Evolutionary conservation across 2,888 invertebrate genomes (phyloP), one percentile per base, ranked within the genome.

Genomic region (Dolichopus griseipennis): DNA sequence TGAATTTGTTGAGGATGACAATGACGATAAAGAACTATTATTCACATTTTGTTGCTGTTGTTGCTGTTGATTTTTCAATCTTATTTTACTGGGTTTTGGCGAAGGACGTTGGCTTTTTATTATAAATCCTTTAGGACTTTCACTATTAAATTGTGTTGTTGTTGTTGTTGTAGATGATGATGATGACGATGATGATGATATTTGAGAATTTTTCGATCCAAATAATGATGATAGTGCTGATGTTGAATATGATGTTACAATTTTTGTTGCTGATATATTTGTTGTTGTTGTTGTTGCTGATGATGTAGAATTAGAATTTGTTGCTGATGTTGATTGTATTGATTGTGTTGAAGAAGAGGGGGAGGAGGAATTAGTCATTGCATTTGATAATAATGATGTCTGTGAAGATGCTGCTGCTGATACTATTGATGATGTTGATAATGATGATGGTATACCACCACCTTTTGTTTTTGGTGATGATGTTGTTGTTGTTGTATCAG

Each of bases 41-140:
- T 61, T 67, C 64, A 37, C n/a, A 67, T 67, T 64, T 67, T 69
- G 66, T 65, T 69, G 66, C 62, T 62, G 22, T n/a, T 65, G 43
- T 22, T 67, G 6, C 18, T 52, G 15, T 6, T 52, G 15, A 12
- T 52, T 12, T 12, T 37, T 61, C 37, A 65, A 20, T 67, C 41
- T 61, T 62, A 66, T 67, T 66, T 41, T 66, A 66, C 21, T 68
- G 64, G 43, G 61, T 68, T 52, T 68, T 68, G 68, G 63, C 9
- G 52, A 27, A 63, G 22, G 63, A 63, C 27, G 63, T 27, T 63
- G 63, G 15, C 63, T 8, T 63, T 27, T 63, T 63, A 27, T 10
- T 62, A 22, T 2, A 12, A 63, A 27, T 63, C 52, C 52, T 52
- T 52, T 52, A 52, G 52, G 52, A 52, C 52, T 52, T 52, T 52